Conservation (phyloP, 2,797 vertebrate species). For the Hemitrygon akajei region DNA sequence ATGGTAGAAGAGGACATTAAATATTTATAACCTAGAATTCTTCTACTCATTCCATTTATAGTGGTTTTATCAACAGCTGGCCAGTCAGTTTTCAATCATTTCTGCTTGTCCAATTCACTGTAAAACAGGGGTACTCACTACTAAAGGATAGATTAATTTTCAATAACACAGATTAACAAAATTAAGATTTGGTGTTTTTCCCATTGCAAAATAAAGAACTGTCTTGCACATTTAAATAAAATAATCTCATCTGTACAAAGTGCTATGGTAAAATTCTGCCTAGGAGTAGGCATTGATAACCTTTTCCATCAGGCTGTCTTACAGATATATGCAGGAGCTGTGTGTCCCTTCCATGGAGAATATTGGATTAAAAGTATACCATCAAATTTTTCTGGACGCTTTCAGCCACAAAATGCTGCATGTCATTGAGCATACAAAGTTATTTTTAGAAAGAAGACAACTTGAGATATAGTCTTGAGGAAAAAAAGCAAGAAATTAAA, state of each 20-base stretch:
- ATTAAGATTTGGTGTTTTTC: slow-evolving; percentile 28
- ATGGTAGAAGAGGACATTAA: neutral
- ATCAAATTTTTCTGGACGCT: slow-evolving; percentile 23
- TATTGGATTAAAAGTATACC: neutral
- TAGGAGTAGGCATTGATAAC: neutral
- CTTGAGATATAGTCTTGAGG: neutral
- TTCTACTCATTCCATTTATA: slow-evolving; percentile 4
- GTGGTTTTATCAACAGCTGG: slow-evolving; percentile 4
- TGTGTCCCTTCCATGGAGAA: neutral
- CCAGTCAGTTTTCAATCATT: slow-evolving; percentile 27
- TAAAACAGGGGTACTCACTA: neutral
- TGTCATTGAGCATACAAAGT: neutral
- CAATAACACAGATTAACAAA: neutral
- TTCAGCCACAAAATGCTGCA: neutral
- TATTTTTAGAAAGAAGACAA: neutral
- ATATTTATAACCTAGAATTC: slow-evolving; percentile 33
- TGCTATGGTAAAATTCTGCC: slow-evolving; percentile 17
- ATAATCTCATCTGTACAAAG: slow-evolving; percentile 14
- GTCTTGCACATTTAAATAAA: slow-evolving; percentile 32
- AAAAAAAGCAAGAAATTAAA: neutral
- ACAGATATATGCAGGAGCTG: slow-evolving; percentile 13
- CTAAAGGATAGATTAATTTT: neutral
- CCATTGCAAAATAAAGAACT: slow-evolving; percentile 18
- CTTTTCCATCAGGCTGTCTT: slow-evolving; percentile 15
- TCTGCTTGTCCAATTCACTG: neutral